A percentile compares a stretch with the other conserved stretches of the same genome.
phyloP scores from a whole-genome alignment of 2,113 vertebrate species.

The Xenopus laevis region DNA sequence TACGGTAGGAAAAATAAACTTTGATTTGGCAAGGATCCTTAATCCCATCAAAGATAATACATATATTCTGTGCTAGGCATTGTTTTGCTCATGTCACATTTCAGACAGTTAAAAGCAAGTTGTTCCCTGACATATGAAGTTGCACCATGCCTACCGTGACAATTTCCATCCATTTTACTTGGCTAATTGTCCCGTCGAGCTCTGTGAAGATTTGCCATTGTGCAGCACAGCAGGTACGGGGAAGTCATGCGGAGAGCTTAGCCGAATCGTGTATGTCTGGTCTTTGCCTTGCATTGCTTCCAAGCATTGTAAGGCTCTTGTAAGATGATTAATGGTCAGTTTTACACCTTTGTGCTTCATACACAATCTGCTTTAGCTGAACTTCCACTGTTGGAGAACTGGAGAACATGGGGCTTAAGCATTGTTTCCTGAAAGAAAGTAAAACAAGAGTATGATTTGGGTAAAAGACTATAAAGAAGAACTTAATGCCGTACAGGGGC shows the following conservation, averaged over 20 bases:
- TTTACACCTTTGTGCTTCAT: constrained; percentile 25
- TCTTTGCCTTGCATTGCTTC: constrained; percentile 41
- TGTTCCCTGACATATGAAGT: neutral
- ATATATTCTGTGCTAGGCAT: neutral
- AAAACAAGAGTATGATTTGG: constrained; percentile 12
- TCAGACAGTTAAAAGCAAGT: neutral
- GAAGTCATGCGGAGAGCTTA: constrained; percentile 34
- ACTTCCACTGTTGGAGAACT: constrained; percentile 18
- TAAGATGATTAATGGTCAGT: constrained; percentile 47
- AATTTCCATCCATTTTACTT: constrained; percentile 46
- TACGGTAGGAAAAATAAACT: neutral
- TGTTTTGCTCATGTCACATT: neutral
- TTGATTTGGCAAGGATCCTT: neutral
- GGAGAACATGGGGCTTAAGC: neutral
- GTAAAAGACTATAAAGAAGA: neutral
- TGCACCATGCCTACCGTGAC: constrained; percentile 17
- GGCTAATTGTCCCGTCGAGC: constrained; percentile 49
- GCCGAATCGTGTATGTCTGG: constrained; percentile 1
- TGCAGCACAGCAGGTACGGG: constrained; percentile 1
- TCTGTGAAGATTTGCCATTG: constrained; percentile 49
- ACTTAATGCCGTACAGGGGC: too few species aligned
- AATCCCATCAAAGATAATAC: neutral
- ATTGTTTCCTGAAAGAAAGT: too few species aligned
- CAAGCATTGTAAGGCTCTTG: constrained; percentile 32
- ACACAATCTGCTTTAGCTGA: neutral